A percentile compares a stretch with the other conserved stretches of the same genome.
phyloP scores from a whole-genome alignment of 2,888 invertebrate genomes.

The Thalpophila matura region DNA sequence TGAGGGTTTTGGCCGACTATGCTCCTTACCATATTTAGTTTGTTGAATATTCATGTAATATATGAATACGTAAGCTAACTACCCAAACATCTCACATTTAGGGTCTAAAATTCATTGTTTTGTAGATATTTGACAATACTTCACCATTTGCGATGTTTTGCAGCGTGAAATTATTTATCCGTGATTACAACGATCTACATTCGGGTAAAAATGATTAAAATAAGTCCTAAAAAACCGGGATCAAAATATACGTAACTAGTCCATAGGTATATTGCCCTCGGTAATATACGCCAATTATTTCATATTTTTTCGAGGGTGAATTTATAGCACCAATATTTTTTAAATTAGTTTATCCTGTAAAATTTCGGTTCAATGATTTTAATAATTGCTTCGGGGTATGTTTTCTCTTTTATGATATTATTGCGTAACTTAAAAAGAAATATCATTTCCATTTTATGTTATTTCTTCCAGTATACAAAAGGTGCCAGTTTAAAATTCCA shows the following conservation, averaged over 20 bases:
- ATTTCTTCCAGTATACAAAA: too few species aligned
- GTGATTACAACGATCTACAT: not conserved
- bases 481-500: too few species aligned
- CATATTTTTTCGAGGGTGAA: constrained; percentile 25
- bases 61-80: not conserved
- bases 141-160: not conserved
- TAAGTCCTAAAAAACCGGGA: constrained; percentile 13
- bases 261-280: constrained; percentile 16
- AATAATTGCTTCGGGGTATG: constrained; percentile 10
- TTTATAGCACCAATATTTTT: constrained; percentile 12
- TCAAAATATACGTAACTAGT: constrained; percentile 4
- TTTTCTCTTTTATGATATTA: constrained; percentile 3
- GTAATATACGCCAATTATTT: constrained; percentile 27
- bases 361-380: constrained; percentile 35
- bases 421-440: not conserved
- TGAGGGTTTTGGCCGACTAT: constrained; percentile 1
- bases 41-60: too few species aligned
- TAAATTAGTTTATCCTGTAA: not conserved
- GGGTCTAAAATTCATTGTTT: not conserved
- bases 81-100: too few species aligned
- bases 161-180: not conserved
- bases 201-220: constrained; percentile 1
- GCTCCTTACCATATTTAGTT: too few species aligned
- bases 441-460: not conserved
- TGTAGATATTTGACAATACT: not conserved